Evolutionary conservation across 2,888 invertebrate genomes (phyloP).

Genomic region (Sminthurides aquaticus): DNA sequence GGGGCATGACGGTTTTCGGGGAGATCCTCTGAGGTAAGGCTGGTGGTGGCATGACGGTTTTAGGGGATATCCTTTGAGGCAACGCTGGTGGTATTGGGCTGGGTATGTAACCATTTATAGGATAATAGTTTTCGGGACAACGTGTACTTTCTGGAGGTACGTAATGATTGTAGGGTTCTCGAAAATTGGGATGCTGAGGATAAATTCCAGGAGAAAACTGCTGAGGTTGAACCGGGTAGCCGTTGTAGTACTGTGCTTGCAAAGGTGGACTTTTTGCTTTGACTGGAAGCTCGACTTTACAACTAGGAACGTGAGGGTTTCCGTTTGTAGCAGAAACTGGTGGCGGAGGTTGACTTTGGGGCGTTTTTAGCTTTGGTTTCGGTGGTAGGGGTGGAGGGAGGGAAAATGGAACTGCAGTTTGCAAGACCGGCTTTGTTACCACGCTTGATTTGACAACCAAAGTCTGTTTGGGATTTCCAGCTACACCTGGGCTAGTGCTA

Average conservation of each 20-base stretch:
- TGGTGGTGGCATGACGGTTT: neutral
- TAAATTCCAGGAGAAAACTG: slow-evolving; percentile 1
- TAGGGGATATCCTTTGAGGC: neutral
- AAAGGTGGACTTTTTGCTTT: slow-evolving; percentile 18
- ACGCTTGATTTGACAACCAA: slow-evolving; percentile 95
- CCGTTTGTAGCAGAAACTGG: neutral
- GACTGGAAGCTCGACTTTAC: slow-evolving; percentile 3
- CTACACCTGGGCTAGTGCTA: neutral
- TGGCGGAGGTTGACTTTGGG: neutral
- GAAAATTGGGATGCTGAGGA: slow-evolving; percentile 4
- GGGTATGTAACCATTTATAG: neutral
- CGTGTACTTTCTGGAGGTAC: neutral
- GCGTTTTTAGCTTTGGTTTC: slow-evolving; percentile 25
- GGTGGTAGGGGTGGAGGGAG: slow-evolving; percentile 45
- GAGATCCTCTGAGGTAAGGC: neutral
- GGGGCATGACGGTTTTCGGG: neutral
- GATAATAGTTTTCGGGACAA: neutral
- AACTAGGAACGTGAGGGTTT: neutral
- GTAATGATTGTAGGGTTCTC: neutral
- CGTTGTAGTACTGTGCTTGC: slow-evolving; percentile 6
- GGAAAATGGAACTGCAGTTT: slow-evolving; percentile 53
- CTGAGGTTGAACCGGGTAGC: neutral
- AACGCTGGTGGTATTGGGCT: neutral
- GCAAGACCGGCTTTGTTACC: slow-evolving; percentile 87
- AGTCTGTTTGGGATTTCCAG: slow-evolving; percentile 68